Evolutionary conservation across 2,888 invertebrate genomes (phyloP).

Genomic region (Trissonchulus latispiculum): DNA sequence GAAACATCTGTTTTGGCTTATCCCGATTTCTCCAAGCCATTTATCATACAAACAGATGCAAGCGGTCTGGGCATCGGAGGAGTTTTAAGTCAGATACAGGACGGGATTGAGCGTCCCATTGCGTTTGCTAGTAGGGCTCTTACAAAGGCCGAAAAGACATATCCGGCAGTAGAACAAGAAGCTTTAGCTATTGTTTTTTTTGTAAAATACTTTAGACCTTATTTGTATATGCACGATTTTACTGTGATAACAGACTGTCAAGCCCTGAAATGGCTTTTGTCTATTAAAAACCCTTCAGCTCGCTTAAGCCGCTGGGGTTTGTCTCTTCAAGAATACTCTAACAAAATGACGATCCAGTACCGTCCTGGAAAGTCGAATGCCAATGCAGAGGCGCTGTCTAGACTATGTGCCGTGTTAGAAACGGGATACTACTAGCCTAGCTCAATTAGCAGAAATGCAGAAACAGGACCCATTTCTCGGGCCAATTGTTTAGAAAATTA

Average conservation of each 20-base stretch:
- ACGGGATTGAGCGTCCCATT: conserved; percentile 27
- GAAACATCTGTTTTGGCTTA: conserved; percentile 25
- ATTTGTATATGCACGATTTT: conserved; percentile 19
- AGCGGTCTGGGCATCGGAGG: conserved; percentile 31
- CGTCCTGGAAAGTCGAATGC: conserved; percentile 44
- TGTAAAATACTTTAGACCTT: conserved; percentile 22
- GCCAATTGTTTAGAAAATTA: too few species aligned
- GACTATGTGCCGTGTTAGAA: too few species aligned
- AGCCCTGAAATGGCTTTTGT: conserved; percentile 28
- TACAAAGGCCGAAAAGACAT: conserved; percentile 27
- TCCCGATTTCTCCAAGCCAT: conserved; percentile 26
- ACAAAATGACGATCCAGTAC: conserved; percentile 40
- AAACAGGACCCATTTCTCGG: too few species aligned
- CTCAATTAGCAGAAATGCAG: too few species aligned
- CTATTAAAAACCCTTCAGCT: conserved; percentile 45
- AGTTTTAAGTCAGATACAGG: conserved; percentile 28
- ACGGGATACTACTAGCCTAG: too few species aligned
- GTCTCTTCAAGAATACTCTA: conserved; percentile 43
- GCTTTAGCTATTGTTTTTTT: conserved; percentile 30
- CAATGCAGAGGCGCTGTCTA: conserved; percentile 45
- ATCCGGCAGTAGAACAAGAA: conserved; percentile 31
- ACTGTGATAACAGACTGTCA: conserved; percentile 23
- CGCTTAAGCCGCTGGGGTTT: conserved; percentile 48
- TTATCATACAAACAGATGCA: conserved; percentile 32
- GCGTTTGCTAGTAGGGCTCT: conserved; percentile 32